Evolutionary conservation across 2,797 vertebrate genomes (phyloP).

Genomic region (Tangara arthus): DNA sequence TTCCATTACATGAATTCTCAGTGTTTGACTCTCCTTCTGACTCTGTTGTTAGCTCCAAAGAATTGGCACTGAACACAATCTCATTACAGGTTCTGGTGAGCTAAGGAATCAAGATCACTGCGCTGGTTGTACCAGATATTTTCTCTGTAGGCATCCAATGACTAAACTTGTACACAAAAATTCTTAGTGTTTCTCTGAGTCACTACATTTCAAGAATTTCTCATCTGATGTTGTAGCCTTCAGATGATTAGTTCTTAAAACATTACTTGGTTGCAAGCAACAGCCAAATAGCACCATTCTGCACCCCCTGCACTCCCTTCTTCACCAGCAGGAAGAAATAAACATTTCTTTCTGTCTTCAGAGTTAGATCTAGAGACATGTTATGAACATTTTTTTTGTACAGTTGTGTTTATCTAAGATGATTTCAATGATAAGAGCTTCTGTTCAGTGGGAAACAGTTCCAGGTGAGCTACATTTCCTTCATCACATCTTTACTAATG

Average conservation of each 20-base stretch:
- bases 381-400: neutral
- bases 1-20: neutral
- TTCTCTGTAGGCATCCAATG: neutral
- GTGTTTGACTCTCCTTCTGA: neutral
- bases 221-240: neutral
- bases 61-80: too few relatives aligned
- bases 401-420: neutral
- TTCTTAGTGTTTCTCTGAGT: neutral
- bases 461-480: neutral
- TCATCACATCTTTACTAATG: neutral
- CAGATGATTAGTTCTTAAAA: neutral
- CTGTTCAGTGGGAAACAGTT: neutral
- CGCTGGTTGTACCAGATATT: neutral
- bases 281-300: neutral
- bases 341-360: neutral
- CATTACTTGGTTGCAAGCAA: neutral
- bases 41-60: neutral
- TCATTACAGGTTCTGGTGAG: neutral
- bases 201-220: neutral
- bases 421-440: neutral
- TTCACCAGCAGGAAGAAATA: neutral
- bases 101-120: neutral
- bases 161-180: neutral
- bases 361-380: neutral
- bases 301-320: rapidly evolving